Conservation (phyloP, 2,888 invertebrate genomes). For the Hermaeophaga mercurialis region DNA sequence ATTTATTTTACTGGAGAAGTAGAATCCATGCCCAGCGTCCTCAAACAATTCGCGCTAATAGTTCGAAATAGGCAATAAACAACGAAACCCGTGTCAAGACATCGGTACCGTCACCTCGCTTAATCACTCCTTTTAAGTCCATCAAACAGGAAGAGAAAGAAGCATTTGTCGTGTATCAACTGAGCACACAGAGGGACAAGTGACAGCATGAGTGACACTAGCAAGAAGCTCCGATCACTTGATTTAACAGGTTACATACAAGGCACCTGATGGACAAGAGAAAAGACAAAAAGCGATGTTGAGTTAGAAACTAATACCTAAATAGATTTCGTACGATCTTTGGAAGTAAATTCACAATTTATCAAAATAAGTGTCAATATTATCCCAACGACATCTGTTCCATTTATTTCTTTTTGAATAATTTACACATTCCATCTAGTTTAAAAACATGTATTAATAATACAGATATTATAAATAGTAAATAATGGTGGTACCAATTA, state of each 20-base stretch:
- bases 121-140: slow-evolving; percentile 34
- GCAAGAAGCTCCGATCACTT: slow-evolving; percentile 38
- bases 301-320: slow-evolving; percentile 20
- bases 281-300: slow-evolving; percentile 27
- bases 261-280: slow-evolving; percentile 41
- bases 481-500: no score
- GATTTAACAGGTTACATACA: slow-evolving; percentile 47
- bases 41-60: no score
- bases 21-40: no score
- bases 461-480: no score
- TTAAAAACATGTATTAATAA: no score
- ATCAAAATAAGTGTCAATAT: no score
- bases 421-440: no score
- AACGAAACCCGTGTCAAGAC: slow-evolving; percentile 26
- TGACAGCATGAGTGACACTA: slow-evolving; percentile 45
- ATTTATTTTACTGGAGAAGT: no score
- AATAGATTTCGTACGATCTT: slow-evolving; percentile 12
- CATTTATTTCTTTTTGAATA: no score
- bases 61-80: slow-evolving; percentile 21
- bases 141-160: slow-evolving; percentile 34
- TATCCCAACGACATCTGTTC: no score
- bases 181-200: slow-evolving; percentile 38
- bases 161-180: slow-evolving; percentile 41
- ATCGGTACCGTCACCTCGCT: slow-evolving; percentile 28
- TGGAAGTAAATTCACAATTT: no score